Evolutionary conservation across 2,888 invertebrate species (phyloP).

Genomic region (Ornithoptera priamus): DNA sequence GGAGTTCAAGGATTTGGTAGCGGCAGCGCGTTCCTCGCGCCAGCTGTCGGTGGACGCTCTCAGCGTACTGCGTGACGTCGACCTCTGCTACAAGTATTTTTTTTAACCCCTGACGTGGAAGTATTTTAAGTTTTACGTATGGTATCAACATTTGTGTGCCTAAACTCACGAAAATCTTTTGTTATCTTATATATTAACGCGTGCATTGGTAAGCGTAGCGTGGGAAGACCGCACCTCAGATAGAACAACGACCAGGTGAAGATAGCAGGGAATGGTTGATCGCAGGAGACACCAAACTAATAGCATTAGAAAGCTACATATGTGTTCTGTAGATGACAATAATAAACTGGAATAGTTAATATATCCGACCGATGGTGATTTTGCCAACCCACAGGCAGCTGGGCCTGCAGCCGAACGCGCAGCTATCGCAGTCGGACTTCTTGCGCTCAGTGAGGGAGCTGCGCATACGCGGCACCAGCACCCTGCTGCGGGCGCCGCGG

Average conservation of each 20-base stretch:
- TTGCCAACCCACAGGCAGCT: slow-evolving; percentile 46
- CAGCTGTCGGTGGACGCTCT: slow-evolving; percentile 75
- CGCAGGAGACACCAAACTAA: no score
- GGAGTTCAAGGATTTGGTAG: slow-evolving; percentile 81
- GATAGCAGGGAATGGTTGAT: no score
- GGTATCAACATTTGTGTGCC: no score
- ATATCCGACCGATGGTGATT: neutral
- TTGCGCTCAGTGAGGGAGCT: slow-evolving; percentile 83
- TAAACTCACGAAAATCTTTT: no score
- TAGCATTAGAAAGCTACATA: no score
- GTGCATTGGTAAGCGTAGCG: no score
- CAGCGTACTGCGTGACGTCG: slow-evolving; percentile 77
- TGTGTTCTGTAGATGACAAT: neutral
- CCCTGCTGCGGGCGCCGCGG: slow-evolving; percentile 80
- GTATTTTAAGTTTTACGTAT: no score
- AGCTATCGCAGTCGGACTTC: slow-evolving; percentile 69
- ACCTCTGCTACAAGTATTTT: slow-evolving; percentile 56
- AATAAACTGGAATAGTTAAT: neutral
- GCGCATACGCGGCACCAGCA: slow-evolving; percentile 84
- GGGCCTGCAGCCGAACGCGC: slow-evolving; percentile 55
- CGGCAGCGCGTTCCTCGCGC: slow-evolving; percentile 75
- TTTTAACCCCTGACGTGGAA: neutral
- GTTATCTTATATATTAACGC: no score
- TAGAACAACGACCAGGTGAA: no score
- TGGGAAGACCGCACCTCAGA: no score